Evolutionary conservation across 2,888 invertebrate genomes (phyloP).

Genomic region (Andrena hattorfiana): DNA sequence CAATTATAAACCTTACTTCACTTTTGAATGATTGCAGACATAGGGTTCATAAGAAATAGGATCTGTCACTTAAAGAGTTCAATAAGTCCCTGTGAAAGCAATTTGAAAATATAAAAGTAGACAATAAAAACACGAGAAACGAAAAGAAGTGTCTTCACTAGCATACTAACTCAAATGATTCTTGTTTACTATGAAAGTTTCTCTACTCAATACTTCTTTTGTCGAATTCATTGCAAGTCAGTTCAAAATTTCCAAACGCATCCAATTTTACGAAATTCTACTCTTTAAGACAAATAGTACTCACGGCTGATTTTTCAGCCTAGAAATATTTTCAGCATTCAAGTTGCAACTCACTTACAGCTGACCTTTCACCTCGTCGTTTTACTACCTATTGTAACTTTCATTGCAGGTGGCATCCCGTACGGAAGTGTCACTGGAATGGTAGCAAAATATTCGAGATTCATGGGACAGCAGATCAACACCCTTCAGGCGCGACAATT

Average conservation of each 20-base stretch:
- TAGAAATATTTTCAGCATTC: not conserved
- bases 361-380: not conserved
- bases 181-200: no score
- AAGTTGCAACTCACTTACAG: not conserved
- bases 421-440: slow-evolving; percentile 88
- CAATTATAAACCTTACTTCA: not conserved
- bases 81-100: not conserved
- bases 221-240: no score
- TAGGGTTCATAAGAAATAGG: not conserved
- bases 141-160: no score
- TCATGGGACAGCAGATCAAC: slow-evolving; percentile 24
- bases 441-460: slow-evolving; percentile 85
- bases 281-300: no score
- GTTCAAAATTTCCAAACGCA: no score
- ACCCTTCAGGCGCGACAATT: slow-evolving; percentile 50
- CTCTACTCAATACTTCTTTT: no score
- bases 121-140: not conserved
- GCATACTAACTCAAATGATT: no score
- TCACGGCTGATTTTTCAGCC: no score
- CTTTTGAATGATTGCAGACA: not conserved
- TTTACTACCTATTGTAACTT: not conserved
- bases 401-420: slow-evolving; percentile 87
- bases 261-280: no score
- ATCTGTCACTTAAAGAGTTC: not conserved
- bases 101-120: not conserved